Conservation (phyloP, 1,140 invertebrate species). For the Leptinotarsa undecemlineata region DNA sequence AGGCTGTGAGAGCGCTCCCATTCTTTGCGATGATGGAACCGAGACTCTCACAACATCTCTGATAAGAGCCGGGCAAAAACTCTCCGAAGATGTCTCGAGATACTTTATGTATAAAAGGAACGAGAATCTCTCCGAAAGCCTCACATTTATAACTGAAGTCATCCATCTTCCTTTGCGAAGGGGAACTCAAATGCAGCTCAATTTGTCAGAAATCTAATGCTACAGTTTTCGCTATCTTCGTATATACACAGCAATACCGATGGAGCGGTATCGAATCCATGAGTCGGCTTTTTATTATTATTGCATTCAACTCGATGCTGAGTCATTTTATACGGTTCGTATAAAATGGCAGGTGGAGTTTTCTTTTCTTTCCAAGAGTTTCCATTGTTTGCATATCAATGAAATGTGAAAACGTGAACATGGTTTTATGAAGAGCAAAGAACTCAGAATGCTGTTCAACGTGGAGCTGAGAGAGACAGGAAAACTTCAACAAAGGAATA, state of each 20-base stretch:
- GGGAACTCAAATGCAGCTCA: constrained; percentile 56
- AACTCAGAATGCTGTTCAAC: too few species aligned
- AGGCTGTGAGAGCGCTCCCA: constrained; percentile 34
- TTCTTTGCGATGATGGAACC: constrained; percentile 52
- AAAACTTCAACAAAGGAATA: too few species aligned
- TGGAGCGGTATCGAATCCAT: constrained; percentile 27
- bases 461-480: too few species aligned
- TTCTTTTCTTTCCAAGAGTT: too few species aligned
- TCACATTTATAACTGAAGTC: constrained; percentile 60
- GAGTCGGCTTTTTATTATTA: constrained; percentile 38
- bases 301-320: constrained; percentile 32
- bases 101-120: constrained; percentile 55
- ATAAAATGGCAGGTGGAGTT: too few species aligned
- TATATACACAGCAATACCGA: constrained; percentile 21
- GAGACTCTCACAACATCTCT: constrained; percentile 52
- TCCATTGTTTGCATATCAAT: too few species aligned
- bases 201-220: constrained; percentile 59
- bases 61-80: constrained; percentile 53
- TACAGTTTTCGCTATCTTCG: constrained; percentile 43
- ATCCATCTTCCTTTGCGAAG: constrained; percentile 56
- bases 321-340: constrained; percentile 3
- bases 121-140: constrained; percentile 54
- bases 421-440: too few species aligned
- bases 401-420: too few species aligned
- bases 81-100: constrained; percentile 40